Evolutionary conservation across 2,113 vertebrate species (phyloP).

Genomic region (Cephalopterus ornatus): DNA sequence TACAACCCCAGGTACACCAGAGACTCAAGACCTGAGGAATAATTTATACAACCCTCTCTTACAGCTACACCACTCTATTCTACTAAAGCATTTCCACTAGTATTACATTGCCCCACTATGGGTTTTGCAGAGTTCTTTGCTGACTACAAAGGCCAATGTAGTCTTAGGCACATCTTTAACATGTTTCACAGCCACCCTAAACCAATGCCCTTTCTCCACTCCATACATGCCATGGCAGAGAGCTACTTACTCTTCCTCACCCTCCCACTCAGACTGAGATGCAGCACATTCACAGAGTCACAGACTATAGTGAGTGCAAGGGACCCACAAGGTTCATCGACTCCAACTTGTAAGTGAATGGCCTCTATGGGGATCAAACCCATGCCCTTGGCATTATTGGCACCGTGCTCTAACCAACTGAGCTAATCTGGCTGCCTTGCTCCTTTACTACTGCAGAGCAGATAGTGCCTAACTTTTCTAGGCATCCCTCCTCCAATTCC

Average conservation of each 20-base stretch:
- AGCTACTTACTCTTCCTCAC: neutral
- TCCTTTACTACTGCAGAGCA: neutral
- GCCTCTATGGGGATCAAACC: neutral
- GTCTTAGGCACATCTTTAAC: neutral
- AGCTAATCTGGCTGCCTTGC: neutral
- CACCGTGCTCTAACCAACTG: neutral
- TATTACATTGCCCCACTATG: fast-evolving
- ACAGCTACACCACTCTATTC: neutral
- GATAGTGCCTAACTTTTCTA: neutral
- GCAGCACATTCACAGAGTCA: neutral
- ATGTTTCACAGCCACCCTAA: neutral
- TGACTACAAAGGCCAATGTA: neutral
- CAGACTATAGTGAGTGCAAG: neutral
- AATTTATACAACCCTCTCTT: neutral
- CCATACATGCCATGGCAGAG: neutral
- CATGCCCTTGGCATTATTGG: neutral
- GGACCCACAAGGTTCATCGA: neutral
- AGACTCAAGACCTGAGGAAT: neutral
- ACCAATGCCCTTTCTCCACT: neutral
- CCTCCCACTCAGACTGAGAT: neutral
- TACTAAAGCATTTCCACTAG: neutral
- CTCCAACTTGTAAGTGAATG: neutral
- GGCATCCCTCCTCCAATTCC: neutral
- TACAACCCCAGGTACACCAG: fast-evolving
- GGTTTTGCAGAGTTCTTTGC: neutral